phyloP scores from a whole-genome alignment of 2,797 vertebrate species.

The Parambassis ranga region DNA sequence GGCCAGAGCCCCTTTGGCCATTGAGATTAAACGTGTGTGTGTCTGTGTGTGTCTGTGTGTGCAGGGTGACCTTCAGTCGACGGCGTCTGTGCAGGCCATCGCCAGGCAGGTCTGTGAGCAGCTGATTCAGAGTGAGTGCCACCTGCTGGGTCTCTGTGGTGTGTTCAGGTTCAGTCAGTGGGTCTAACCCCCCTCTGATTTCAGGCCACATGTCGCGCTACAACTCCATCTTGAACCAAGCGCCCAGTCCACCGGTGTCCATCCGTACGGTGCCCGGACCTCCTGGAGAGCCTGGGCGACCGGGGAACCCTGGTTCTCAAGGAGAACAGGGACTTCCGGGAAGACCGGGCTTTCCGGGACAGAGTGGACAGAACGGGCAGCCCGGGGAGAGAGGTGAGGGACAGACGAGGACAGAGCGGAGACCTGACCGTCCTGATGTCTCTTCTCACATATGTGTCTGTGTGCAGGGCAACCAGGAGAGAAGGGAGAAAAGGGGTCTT shows the following conservation, averaged over 20 bases:
- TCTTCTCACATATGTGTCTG: neutral
- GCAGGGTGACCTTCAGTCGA: conserved; percentile 93
- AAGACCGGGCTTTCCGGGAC: conserved; percentile 92
- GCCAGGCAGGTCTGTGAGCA: conserved; percentile 96
- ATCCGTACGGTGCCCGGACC: conserved; percentile 88
- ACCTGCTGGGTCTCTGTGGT: neutral
- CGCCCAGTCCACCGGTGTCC: conserved; percentile 87
- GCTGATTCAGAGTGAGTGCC: conserved; percentile 91
- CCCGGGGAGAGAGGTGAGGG: conserved; percentile 91
- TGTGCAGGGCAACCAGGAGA: conserved; percentile 86
- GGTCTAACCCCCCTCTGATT: too few species aligned
- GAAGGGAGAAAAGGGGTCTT: conserved; percentile 92
- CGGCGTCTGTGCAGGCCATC: conserved; percentile 89
- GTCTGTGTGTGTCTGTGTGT: neutral
- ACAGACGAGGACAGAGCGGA: too few species aligned
- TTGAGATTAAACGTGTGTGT: too few species aligned
- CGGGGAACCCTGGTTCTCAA: conserved; percentile 84
- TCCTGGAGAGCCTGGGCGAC: conserved; percentile 91
- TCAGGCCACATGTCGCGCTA: conserved; percentile 94
- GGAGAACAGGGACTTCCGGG: conserved; percentile 93
- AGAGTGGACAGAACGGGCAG: conserved; percentile 87
- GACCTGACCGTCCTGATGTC: neutral
- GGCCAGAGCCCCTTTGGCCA: too few species aligned
- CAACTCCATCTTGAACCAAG: conserved; percentile 90
- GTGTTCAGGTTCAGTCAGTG: too few species aligned